Base-by-base conservation (phyloP, 2,113 vertebrate species). In the Marcusenius ussheri region DNA sequence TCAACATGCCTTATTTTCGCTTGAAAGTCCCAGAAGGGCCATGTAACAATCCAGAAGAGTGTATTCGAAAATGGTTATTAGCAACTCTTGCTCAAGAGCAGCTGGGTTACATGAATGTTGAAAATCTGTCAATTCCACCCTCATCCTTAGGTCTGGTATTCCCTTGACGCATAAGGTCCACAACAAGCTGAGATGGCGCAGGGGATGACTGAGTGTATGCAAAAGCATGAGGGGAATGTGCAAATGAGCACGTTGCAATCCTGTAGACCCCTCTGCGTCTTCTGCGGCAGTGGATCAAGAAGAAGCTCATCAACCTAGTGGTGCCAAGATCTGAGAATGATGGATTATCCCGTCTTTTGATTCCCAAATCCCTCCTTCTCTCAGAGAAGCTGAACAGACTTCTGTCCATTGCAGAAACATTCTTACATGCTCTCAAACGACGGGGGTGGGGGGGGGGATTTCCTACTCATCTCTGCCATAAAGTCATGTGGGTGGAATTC, bases 291-390 rank as follows among this genome's bases (percentile, higher is more conserved):
- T 86, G 85, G 85, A 87, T 87, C 85, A 45, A 66, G 56, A 21
- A 62, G 39, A 62, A 24, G 53, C 56, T 66, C 39, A 66, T 88
- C 35, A 89, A 35, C 88, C 62, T 27, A 24, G 42, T 47, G 62
- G 58, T 46, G 85, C 85, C 49, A 53, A 24, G 85, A 53, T 87
- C 85, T 87, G 27, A 87, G 85, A 56, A 87, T 87, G 85, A 87
- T 53, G 85, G 85, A 87, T 87, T 87, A 87, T 53, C 85, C 50
- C 6, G 27, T 50, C 85, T 56, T 80, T 87, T 87, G 85, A 53
- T 87, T 87, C n/a, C 24, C 10, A 51, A 87, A 87, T 87, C 85
- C 47, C 27, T 56, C 27, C 85, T 53, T 56, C 31, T 51, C 49
- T 49, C 27, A 19, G 50, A 4, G 85, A 51, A 35, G 13, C 17